These are phyloP conservation scores for Euspilapteryx auroguttella DNA, from an alignment of 2,888 invertebrate species.

Conservation along the genomic window DNA sequence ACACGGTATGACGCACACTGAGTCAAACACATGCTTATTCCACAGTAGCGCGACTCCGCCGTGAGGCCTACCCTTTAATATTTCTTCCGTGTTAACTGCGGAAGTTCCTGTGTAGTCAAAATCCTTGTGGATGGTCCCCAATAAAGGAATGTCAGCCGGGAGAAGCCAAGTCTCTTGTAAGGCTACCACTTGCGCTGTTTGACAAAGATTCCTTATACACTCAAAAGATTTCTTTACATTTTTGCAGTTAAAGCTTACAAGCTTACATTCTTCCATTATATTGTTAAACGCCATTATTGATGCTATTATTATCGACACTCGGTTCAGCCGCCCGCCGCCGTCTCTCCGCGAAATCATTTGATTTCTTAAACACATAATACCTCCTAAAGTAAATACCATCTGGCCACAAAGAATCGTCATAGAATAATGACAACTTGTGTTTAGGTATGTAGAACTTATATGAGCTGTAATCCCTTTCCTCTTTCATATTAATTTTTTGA, in stretches of 20 bases:
- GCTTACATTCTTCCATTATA: not conserved
- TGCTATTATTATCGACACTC: too few species aligned
- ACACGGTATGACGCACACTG: not conserved
- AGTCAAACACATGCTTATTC: not conserved
- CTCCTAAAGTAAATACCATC: too few species aligned
- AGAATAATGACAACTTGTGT: too few species aligned
- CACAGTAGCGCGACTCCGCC: not conserved
- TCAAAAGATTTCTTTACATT: slow-evolving; percentile 4
- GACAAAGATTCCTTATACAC: slow-evolving; percentile 3
- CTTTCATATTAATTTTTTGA: not conserved
- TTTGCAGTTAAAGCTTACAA: slow-evolving; percentile 4
- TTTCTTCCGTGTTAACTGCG: not conserved
- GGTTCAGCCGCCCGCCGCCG: slow-evolving; percentile 5
- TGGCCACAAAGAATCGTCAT: too few species aligned
- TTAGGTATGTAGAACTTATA: slow-evolving; percentile 7
- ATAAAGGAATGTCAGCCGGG: slow-evolving; percentile 2
- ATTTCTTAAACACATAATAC: slow-evolving; percentile 1
- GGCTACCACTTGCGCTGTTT: too few species aligned
- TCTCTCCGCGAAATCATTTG: not conserved
- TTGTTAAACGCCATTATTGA: slow-evolving; percentile 3
- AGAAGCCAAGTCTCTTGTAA: slow-evolving; percentile 3
- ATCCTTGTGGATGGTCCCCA: not conserved
- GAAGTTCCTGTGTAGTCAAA: slow-evolving; percentile 1
- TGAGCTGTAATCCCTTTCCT: not conserved
- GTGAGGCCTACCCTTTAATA: not conserved